phyloP scores from a whole-genome alignment of 2,888 invertebrate species.

The Lochmaea capreae region DNA sequence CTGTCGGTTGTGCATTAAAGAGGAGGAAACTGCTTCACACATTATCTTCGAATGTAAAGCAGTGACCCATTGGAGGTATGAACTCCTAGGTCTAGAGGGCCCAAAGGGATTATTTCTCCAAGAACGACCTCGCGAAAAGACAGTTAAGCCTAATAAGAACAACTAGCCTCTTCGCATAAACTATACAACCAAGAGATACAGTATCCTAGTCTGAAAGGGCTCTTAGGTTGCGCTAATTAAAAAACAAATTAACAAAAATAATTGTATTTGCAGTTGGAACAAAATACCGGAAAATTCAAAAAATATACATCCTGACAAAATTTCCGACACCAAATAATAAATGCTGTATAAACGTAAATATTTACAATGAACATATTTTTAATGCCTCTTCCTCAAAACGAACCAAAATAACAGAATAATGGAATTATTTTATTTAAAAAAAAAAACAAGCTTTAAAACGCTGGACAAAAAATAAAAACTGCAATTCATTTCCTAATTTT shows the following conservation, averaged over 20 bases:
- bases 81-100: no score
- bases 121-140: no score
- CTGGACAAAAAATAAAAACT: constrained; percentile 25
- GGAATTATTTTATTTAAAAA: no score
- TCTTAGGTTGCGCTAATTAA: neutral
- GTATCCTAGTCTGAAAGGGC: no score
- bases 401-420: neutral
- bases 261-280: constrained; percentile 16
- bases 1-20: no score
- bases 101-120: no score
- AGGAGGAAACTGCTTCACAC: no score
- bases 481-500: neutral
- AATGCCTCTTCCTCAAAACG: neutral
- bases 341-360: constrained; percentile 16
- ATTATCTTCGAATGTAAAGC: no score
- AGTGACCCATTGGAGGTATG: no score
- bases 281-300: neutral
- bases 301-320: constrained; percentile 13
- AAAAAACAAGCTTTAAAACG: constrained; percentile 32
- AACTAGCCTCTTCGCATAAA: no score
- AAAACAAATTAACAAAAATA: constrained; percentile 17
- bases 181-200: no score
- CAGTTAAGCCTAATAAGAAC: no score
- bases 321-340: constrained; percentile 15
- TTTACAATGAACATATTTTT: constrained; percentile 7